Percentiles rank a stretch among this genome's conserved stretches.
Conservation (phyloP, 2,888 invertebrate species). For the Pheosia tremula region DNA sequence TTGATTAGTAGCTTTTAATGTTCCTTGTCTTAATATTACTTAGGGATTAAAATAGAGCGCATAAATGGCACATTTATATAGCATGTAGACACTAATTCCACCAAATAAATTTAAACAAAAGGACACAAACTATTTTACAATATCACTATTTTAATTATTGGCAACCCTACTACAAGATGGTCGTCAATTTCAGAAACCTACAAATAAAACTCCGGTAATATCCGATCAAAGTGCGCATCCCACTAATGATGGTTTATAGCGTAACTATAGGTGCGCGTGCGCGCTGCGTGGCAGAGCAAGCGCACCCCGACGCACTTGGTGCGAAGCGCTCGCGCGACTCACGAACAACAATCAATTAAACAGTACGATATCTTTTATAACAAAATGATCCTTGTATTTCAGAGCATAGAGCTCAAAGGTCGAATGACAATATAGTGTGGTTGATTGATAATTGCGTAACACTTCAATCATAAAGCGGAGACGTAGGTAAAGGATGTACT, state of each 20-base stretch:
- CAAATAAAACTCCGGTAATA: slow-evolving; percentile 56
- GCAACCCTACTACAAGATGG: slow-evolving; percentile 32
- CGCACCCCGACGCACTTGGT: slow-evolving; percentile 34
- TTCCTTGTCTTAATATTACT: no score
- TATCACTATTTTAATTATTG: slow-evolving; percentile 1
- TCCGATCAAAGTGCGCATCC: slow-evolving; percentile 47
- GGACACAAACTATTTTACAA: not conserved
- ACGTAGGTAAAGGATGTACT: not conserved
- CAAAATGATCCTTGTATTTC: not conserved
- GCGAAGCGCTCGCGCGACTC: slow-evolving; percentile 44
- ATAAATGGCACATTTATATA: no score
- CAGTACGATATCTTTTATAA: not conserved
- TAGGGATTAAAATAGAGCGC: no score
- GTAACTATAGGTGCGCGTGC: slow-evolving; percentile 48
- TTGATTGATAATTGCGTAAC: not conserved
- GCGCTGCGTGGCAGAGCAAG: slow-evolving; percentile 18
- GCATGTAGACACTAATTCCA: not conserved
- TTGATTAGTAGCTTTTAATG: no score
- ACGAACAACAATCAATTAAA: slow-evolving; percentile 60
- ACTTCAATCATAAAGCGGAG: slow-evolving; percentile 4
- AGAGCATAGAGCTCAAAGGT: not conserved
- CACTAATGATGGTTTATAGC: slow-evolving; percentile 57
- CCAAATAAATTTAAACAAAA: not conserved
- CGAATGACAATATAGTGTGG: not conserved
- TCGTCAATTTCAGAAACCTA: slow-evolving; percentile 51